Base-by-base conservation (phyloP, 2,113 vertebrate genomes). In the Hypocryptadius cinnamomeus region DNA sequence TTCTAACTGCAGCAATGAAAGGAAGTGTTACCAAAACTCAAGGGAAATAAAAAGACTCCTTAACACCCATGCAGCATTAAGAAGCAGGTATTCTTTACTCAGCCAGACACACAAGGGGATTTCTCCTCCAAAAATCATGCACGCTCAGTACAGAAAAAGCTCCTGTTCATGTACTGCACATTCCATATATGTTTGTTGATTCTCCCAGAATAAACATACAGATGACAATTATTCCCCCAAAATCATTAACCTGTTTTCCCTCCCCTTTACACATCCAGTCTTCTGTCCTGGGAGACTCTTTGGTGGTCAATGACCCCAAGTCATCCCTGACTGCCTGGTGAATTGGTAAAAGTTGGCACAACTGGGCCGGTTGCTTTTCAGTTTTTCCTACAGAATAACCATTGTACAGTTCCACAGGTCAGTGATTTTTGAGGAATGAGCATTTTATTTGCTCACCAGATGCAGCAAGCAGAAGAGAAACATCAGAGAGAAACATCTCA, bases 101-200 rank as follows among this genome's bases (percentile, higher is more conserved):
- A 42, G 21, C 3, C 61, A 76, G 40, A 14, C 54, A 48, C 31
- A 59, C 7, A 57, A 59, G 8, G 25, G 31, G 10, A 14, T 50
- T 42, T 42, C 6, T 50, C 53, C 53, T 51, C 44, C 44, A 68
- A 85, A 73, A 85, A 44, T 27, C 21, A 17, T 31, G 21, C 25
- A 25, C 44, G 37, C 21, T 76, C 45, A 68, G 16, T 42, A 50
- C 16, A 35, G 13, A 50, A 66, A 65, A 59, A 66, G 11, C 31
- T 66, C 51, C 35, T 42, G 2, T 66, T 66, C 31, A 11, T 35
- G 31, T 42, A 42, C 31, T 21, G 5, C 18, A 18, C 0, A 0
- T 66, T 27, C 35, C 25, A 31, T 76, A 42, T 5, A 42, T 11
- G 7, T 50, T 59, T 31, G 35, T 15, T 27, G 31, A 44, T 57